phyloP scores from a whole-genome alignment of 1,140 invertebrate genomes.

The Andricus grossulariae region DNA sequence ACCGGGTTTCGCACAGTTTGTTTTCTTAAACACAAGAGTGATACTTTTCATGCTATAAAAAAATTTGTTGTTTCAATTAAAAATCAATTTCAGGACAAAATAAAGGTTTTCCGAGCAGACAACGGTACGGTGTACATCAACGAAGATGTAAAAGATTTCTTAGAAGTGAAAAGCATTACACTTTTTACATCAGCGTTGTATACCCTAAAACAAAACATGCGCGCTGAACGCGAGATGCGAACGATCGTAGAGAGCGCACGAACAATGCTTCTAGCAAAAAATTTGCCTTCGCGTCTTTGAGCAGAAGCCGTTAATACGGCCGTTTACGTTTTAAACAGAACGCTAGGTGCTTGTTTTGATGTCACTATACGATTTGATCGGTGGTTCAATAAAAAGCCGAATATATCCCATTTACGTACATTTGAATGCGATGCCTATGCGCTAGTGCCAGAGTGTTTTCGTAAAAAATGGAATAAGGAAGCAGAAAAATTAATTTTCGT shows the following conservation, averaged over 20 bases:
- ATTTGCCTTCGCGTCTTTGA: slow-evolving; percentile 68
- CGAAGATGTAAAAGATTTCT: slow-evolving; percentile 33
- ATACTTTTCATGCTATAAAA: slow-evolving; percentile 53
- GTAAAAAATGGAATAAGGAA: slow-evolving; percentile 46
- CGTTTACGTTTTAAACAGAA: not conserved
- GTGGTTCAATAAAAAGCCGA: slow-evolving; percentile 38
- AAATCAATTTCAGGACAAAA: slow-evolving; percentile 41
- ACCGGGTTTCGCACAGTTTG: slow-evolving; percentile 51
- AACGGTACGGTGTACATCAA: slow-evolving; percentile 49
- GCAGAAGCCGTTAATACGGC: slow-evolving; percentile 71
- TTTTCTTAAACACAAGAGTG: slow-evolving; percentile 61
- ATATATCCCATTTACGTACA: slow-evolving; percentile 39
- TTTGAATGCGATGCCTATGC: slow-evolving; percentile 43
- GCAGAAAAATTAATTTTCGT: slow-evolving; percentile 44
- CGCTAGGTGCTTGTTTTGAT: slow-evolving; percentile 26
- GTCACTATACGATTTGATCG: slow-evolving; percentile 34
- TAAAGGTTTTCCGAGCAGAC: slow-evolving; percentile 51
- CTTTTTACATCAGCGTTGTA: slow-evolving; percentile 55
- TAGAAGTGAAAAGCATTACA: slow-evolving; percentile 39
- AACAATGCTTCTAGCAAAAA: slow-evolving; percentile 64
- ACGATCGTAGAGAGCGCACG: slow-evolving; percentile 21
- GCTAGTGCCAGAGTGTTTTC: slow-evolving; percentile 27
- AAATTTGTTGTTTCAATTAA: slow-evolving; percentile 40
- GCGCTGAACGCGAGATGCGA: slow-evolving; percentile 42
- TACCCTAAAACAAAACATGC: slow-evolving; percentile 69